phyloP scores from a whole-genome alignment of 2,797 vertebrate species.

The Falco novaeseelandiae region DNA sequence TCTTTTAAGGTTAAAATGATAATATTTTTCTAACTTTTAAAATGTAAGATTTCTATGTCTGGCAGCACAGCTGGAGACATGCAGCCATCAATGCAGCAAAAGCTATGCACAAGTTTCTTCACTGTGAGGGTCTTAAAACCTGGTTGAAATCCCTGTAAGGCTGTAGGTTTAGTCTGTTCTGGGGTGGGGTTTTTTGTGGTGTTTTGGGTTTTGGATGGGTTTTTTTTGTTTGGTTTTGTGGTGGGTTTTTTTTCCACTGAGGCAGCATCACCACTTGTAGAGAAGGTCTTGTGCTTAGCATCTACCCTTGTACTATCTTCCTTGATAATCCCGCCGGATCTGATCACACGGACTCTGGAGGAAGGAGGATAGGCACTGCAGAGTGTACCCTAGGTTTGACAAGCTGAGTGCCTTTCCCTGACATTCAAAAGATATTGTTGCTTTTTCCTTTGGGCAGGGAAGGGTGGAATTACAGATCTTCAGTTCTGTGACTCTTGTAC shows the following conservation, averaged over 20 bases:
- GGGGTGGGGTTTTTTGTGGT: neutral
- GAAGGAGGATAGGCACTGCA: neutral
- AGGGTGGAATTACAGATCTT: neutral
- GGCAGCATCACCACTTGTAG: neutral
- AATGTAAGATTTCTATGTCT: neutral
- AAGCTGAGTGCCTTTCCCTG: neutral
- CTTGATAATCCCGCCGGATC: neutral
- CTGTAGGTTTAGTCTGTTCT: neutral
- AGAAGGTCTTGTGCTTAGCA: neutral
- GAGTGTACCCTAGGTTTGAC: neutral
- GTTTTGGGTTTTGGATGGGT: neutral
- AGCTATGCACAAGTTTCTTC: neutral
- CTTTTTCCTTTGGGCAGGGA: neutral
- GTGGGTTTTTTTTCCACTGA: neutral
- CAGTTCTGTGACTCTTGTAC: neutral
- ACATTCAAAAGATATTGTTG: neutral
- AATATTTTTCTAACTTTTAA: neutral
- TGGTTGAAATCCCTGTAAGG: neutral
- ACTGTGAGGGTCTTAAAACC: neutral
- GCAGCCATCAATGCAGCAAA: neutral
- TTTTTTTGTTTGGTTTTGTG: neutral
- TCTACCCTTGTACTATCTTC: neutral
- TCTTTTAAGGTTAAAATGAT: neutral
- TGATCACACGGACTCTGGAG: neutral
- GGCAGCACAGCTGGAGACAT: neutral